A percentile compares a stretch with the other conserved stretches of the same genome.
These are phyloP conservation scores for Eurypyga helias DNA, from an alignment of 2,113 vertebrate species.

Conservation along the genomic window DNA sequence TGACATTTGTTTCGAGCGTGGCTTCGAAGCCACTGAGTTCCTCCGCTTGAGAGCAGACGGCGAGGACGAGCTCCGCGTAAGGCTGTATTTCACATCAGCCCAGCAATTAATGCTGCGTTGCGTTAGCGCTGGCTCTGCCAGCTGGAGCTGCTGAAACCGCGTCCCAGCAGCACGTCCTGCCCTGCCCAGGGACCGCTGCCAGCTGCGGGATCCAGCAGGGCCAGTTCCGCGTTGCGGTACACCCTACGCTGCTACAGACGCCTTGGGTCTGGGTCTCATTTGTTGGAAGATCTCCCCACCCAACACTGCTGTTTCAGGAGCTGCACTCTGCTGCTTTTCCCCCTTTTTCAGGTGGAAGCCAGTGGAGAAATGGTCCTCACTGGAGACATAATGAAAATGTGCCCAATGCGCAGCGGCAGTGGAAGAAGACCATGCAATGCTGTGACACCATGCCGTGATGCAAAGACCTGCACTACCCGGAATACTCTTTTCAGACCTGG, in stretches of 20 bases:
- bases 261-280: background rate
- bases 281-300: background rate
- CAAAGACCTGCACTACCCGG: background rate
- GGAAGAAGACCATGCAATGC: background rate
- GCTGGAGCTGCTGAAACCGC: background rate
- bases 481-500: background rate
- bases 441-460: background rate
- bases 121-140: too few species aligned
- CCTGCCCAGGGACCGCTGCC: background rate
- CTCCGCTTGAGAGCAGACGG: background rate
- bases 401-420: background rate
- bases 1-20: background rate
- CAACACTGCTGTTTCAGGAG: rapidly evolving
- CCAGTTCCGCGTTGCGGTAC: rapidly evolving
- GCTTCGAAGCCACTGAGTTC: background rate
- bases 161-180: rapidly evolving
- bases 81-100: background rate
- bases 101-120: background rate
- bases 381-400: background rate
- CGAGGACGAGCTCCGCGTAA: background rate
- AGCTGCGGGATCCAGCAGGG: background rate
- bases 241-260: background rate
- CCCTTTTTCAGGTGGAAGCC: background rate
- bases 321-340: background rate
- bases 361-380: background rate